These are phyloP conservation scores for Poeciliopsis retropinna DNA, from an alignment of 2,113 vertebrate species.

Conservation along the genomic window DNA sequence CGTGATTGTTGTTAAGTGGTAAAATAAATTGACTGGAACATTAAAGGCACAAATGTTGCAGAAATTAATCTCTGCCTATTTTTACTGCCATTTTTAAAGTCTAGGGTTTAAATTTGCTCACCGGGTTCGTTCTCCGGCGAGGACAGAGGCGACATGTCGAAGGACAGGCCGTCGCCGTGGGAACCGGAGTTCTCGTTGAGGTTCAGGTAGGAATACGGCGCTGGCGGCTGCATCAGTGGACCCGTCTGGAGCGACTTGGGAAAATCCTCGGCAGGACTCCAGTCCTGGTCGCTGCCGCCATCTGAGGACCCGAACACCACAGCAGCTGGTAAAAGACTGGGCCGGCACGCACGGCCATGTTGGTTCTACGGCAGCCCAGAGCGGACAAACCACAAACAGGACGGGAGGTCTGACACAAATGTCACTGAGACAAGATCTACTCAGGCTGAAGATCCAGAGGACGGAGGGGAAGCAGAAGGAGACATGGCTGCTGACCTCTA, in stretches of 20 bases:
- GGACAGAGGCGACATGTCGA: conserved; percentile 62
- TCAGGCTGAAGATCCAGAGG: no score
- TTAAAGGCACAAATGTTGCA: no score
- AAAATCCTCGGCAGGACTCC: conserved; percentile 10
- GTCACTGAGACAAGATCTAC: no score
- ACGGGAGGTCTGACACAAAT: no score
- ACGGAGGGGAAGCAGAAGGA: no score
- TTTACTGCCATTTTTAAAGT: no score
- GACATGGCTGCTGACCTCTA: conserved; percentile 49
- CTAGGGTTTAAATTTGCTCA: conserved; percentile 21
- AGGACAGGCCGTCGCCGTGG: conserved; percentile 11
- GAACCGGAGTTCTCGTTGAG: conserved; percentile 30
- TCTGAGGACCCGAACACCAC: conserved; percentile 14
- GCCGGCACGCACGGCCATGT: background rate
- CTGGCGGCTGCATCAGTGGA: accelerated
- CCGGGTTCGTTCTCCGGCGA: conserved; percentile 65
- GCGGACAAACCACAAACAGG: background rate
- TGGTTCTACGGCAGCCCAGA: background rate
- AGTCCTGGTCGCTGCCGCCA: conserved; percentile 52
- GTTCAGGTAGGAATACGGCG: conserved; percentile 56
- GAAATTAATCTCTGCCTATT: no score
- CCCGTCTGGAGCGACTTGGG: conserved; percentile 8
- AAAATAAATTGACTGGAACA: no score
- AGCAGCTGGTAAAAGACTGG: background rate
- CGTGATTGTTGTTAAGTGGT: no score